phyloP scores from a whole-genome alignment of 2,888 invertebrate genomes.

The Trilocha varians region DNA sequence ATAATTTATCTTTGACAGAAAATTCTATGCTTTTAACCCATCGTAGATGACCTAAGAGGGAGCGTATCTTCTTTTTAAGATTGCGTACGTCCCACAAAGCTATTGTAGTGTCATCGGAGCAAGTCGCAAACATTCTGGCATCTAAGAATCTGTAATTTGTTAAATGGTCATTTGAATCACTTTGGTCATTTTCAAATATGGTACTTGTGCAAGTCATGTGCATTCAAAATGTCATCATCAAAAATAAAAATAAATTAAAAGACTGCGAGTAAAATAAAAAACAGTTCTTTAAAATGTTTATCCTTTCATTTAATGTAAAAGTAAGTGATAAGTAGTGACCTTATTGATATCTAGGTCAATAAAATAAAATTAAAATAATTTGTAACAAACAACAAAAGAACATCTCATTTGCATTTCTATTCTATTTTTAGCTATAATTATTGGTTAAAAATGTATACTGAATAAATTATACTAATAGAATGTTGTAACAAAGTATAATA shows the following conservation, averaged over 20 bases:
- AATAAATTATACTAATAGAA: neutral
- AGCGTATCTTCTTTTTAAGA: slow-evolving; percentile 82
- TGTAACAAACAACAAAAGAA: neutral
- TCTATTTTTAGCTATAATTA: neutral
- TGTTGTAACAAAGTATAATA: neutral
- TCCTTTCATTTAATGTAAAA: no score
- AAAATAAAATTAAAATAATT: neutral
- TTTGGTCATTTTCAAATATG: no score
- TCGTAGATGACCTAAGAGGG: slow-evolving; percentile 89
- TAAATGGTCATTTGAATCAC: no score
- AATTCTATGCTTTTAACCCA: slow-evolving; percentile 98
- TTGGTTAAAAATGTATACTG: neutral
- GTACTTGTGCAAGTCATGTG: no score
- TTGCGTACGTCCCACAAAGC: slow-evolving; percentile 95
- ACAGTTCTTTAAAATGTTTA: no score
- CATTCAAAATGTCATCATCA: no score
- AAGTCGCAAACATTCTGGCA: slow-evolving; percentile 90
- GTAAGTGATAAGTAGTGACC: no score
- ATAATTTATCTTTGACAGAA: slow-evolving; percentile 84
- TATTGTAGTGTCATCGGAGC: slow-evolving; percentile 94
- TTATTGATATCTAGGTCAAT: neutral
- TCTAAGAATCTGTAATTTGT: slow-evolving; percentile 94
- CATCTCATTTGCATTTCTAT: neutral
- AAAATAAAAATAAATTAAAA: slow-evolving; percentile 7
- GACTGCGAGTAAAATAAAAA: neutral